Evolutionary conservation across 2,888 invertebrate genomes (phyloP), one percentile per base, ranked within the genome.

Genomic region (Parascotia fuliginaria): DNA sequence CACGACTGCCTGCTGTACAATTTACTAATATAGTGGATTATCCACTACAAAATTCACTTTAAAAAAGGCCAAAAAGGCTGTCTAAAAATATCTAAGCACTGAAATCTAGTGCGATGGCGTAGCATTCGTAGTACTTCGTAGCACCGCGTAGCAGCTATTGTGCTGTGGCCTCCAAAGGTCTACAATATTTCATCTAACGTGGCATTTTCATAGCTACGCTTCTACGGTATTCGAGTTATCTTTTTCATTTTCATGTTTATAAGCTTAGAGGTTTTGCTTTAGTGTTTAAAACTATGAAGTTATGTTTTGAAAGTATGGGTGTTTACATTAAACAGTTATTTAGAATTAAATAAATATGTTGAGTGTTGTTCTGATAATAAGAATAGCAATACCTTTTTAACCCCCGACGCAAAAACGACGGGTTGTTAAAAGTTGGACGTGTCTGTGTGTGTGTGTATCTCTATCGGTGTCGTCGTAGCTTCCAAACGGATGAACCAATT

Each of bases 131-230:
- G 39, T 29, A 12, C 24, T 24, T 0, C 40, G 40, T 41, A 44
- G 28, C 45, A 27, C 13, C 7, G 29, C 33, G 28, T 44, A 39
- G 31, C 52, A 41, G 42, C 45, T 33, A 65, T 62, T 62, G 61
- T 65, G 48, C 33, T 43, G 15, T 62, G 66, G 65, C 66, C 66
- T 62, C 60, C 6, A 16, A 46, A 56, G 48, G 62, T 62, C 56
- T 27, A 44, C 64, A 39, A 65, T 65, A 65, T 60, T 62, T 62
- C 60, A 65, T 56, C 44, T 44, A 40, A 29, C 40, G 32, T 53
- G 66, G 56, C 64, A 65, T 65, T 65, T 65, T 65, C 64, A 65
- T 56, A 62, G 59, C 36, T 40, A 52, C 46, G 31, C 51, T 42
- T 32, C 48, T 28, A 11, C 34, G 50, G 51, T 55, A 55, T 62